Evolutionary conservation across 64 coral and sea anemone species (phyloP).

Genomic region (Montipora foliosa): DNA sequence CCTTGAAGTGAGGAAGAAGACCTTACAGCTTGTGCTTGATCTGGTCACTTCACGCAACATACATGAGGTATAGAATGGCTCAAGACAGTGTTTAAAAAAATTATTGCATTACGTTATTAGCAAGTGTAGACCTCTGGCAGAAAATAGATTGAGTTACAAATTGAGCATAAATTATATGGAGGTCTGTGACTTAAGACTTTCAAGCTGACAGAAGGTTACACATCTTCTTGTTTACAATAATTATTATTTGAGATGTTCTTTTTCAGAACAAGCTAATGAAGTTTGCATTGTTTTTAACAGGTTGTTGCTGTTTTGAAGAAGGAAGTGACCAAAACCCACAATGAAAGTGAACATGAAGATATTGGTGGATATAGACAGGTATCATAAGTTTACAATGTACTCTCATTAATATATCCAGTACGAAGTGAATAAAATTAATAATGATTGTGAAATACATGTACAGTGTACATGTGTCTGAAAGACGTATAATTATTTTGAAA

Average conservation of each 20-base stretch:
- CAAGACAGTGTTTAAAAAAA: not conserved
- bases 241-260: no score
- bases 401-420: not conserved
- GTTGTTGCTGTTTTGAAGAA: conserved; percentile 98
- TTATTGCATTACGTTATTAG: not conserved
- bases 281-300: conserved; percentile 33
- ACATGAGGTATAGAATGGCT: conserved; percentile 69
- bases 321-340: conserved; percentile 98
- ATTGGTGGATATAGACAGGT: conserved; percentile 94
- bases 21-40: conserved; percentile 93
- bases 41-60: conserved; percentile 97
- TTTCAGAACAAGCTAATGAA: not conserved
- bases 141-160: no score
- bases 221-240: no score
- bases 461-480: no score
- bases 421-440: no score
- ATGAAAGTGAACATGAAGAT: conserved; percentile 91
- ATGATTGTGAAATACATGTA: no score
- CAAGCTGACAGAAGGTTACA: no score
- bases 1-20: conserved; percentile 99
- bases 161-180: not conserved
- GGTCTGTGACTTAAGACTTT: no score
- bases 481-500: no score
- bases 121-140: no score
- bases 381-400: not conserved